Evolutionary conservation across 35 echinoderm and acorn worm genomes (phyloP).

Genomic region (Lytechinus variegatus): DNA sequence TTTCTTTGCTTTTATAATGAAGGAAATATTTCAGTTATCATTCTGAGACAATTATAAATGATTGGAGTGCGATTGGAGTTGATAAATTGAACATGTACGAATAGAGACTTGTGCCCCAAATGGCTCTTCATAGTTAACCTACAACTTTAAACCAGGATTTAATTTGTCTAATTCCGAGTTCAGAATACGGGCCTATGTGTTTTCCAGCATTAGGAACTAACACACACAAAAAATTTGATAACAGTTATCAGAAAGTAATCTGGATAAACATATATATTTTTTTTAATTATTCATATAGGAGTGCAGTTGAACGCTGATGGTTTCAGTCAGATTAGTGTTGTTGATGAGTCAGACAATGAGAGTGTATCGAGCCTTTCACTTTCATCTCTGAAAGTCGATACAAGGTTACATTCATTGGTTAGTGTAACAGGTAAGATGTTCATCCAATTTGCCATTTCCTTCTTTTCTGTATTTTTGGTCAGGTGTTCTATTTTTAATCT

Average conservation of each 20-base stretch:
- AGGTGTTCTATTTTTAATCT: neutral
- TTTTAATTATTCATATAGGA: neutral
- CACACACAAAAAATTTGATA: neutral
- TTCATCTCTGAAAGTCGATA: neutral
- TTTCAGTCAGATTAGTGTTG: neutral
- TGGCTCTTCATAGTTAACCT: too few relatives aligned
- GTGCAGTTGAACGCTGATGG: neutral
- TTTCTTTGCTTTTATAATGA: too few relatives aligned
- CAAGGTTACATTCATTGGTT: neutral
- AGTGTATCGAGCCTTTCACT: neutral
- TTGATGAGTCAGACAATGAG: neutral
- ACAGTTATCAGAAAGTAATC: neutral
- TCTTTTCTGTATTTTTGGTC: neutral
- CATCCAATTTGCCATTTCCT: neutral
- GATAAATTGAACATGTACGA: too few relatives aligned
- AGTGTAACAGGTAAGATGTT: neutral
- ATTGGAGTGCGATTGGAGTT: too few relatives aligned
- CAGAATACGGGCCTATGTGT: too few relatives aligned
- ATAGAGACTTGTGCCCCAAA: too few relatives aligned
- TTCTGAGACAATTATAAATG: too few relatives aligned
- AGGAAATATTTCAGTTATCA: too few relatives aligned
- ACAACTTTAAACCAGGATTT: too few relatives aligned
- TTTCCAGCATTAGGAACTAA: too few relatives aligned
- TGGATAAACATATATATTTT: neutral
- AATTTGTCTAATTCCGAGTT: too few relatives aligned